phyloP scores from a whole-genome alignment of 1,140 invertebrate species.

The Goniozus legneri region DNA sequence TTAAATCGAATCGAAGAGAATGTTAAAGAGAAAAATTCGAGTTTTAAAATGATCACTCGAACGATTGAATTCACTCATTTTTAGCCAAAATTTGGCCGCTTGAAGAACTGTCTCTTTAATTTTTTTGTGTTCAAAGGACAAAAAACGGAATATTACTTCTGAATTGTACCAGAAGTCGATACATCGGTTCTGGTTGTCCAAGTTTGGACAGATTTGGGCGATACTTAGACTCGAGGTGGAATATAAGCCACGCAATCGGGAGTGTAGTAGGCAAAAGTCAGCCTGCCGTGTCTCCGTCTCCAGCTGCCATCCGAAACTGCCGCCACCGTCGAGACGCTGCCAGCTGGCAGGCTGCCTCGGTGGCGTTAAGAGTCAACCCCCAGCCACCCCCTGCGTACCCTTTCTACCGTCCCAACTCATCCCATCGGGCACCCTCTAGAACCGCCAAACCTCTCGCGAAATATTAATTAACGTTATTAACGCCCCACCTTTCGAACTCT shows the following conservation, averaged over 20 bases:
- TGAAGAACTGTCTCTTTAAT: slow-evolving; percentile 1
- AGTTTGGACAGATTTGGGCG: too few relatives aligned
- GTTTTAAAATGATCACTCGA: too few relatives aligned
- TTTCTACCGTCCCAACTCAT: too few relatives aligned
- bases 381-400: slow-evolving; percentile 9
- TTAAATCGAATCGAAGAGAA: too few relatives aligned
- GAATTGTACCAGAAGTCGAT: too few relatives aligned
- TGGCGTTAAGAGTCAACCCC: slow-evolving; percentile 11
- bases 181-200: too few relatives aligned
- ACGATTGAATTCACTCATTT: background rate
- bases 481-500: slow-evolving; percentile 39
- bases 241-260: too few relatives aligned
- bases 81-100: background rate
- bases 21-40: too few relatives aligned
- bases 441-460: slow-evolving; percentile 49
- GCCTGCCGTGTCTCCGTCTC: too few relatives aligned
- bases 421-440: slow-evolving; percentile 27
- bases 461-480: slow-evolving; percentile 57
- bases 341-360: slow-evolving; percentile 49
- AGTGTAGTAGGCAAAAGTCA: too few relatives aligned
- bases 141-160: too few relatives aligned
- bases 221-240: too few relatives aligned
- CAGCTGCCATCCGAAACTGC: slow-evolving; percentile 18
- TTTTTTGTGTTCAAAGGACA: slow-evolving; percentile 8
- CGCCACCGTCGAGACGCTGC: slow-evolving; percentile 32